Evolutionary conservation across 1,140 invertebrate genomes (phyloP).

Genomic region (Dufourea novaeangliae): DNA sequence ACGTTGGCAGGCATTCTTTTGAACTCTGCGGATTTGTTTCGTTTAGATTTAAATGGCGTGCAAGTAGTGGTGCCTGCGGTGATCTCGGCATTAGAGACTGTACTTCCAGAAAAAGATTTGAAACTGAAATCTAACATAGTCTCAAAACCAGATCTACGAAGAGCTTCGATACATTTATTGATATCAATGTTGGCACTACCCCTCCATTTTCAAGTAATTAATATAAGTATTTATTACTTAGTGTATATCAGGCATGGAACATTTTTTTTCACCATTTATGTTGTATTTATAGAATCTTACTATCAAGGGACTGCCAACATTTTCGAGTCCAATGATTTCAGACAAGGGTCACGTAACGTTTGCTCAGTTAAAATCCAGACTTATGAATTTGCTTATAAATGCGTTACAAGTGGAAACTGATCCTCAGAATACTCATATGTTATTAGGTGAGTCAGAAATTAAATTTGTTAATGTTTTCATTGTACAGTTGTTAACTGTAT

Average conservation of each 20-base stretch:
- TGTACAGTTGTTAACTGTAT: constrained; percentile 5
- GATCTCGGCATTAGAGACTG: constrained; percentile 93
- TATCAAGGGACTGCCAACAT: constrained; percentile 87
- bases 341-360: constrained; percentile 85
- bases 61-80: constrained; percentile 94
- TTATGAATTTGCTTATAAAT: constrained; percentile 93
- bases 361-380: constrained; percentile 89
- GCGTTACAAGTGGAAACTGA: constrained; percentile 93
- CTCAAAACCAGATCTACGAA: constrained; percentile 90
- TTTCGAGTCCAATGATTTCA: constrained; percentile 77
- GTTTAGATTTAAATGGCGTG: constrained; percentile 96
- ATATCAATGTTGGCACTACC: constrained; percentile 94
- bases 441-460: constrained; percentile 85
- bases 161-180: constrained; percentile 94
- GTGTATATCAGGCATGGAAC: background rate
- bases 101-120: constrained; percentile 90
- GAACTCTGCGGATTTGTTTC: constrained; percentile 90
- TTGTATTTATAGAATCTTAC: constrained; percentile 84
- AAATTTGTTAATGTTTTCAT: constrained; percentile 1
- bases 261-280: constrained; percentile 28
- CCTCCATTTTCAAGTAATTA: constrained; percentile 91
- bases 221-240: constrained; percentile 26
- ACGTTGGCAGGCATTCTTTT: constrained; percentile 90
- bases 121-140: constrained; percentile 85
- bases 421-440: constrained; percentile 94